Percentiles rank a stretch among this genome's conserved stretches.
These are phyloP conservation scores for Connochaetes taurinus DNA, from an alignment of 2,113 vertebrate genomes.

Conservation along the genomic window DNA sequence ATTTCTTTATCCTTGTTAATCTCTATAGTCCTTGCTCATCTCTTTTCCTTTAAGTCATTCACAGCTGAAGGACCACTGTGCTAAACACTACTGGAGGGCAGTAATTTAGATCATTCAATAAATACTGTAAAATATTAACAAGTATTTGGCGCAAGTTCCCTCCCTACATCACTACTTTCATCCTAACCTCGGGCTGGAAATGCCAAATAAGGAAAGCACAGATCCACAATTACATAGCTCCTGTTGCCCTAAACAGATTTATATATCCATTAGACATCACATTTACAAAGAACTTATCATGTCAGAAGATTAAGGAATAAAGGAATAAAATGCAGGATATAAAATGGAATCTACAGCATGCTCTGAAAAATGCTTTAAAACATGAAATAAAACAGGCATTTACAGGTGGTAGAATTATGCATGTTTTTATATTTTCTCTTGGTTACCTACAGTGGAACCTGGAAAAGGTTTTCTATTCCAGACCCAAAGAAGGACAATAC, in stretches of 20 bases:
- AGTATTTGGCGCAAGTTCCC: not conserved
- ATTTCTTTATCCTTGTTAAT: not conserved
- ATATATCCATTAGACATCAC: not conserved
- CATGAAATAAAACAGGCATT: not conserved
- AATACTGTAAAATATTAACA: not conserved
- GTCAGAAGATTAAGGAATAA: not conserved
- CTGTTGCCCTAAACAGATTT: not conserved
- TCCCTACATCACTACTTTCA: not conserved
- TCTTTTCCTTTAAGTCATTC: not conserved
- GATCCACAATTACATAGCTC: not conserved
- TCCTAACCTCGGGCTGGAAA: not conserved
- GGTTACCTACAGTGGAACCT: not conserved
- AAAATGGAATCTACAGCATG: not conserved
- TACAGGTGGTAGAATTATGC: not conserved
- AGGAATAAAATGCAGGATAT: not conserved
- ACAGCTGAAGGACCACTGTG: not conserved
- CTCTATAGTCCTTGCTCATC: not conserved
- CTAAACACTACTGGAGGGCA: not conserved
- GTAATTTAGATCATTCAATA: not conserved
- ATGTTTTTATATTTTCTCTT: not conserved
- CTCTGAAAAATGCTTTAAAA: constrained; percentile 30
- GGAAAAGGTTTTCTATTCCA: not conserved
- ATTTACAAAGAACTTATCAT: not conserved
- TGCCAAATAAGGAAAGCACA: not conserved
- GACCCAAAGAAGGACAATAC: not conserved